These are phyloP conservation scores for Cyphotilapia sp. DNA, from an alignment of 2,113 vertebrate genomes.

Conservation along the genomic window DNA sequence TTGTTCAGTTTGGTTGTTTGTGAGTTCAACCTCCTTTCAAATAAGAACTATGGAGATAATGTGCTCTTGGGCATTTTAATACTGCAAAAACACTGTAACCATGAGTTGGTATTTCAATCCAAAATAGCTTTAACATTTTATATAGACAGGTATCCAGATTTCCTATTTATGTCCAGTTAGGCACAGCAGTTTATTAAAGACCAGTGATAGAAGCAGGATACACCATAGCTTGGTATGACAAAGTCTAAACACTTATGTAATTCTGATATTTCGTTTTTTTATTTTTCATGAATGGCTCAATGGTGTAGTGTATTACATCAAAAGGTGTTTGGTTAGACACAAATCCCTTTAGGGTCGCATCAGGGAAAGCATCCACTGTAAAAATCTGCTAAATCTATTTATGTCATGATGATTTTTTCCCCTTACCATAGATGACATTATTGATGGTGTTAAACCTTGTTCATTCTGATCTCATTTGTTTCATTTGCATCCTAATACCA, in stretches of 20 bases:
- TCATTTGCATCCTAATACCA: not conserved
- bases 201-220: not conserved
- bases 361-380: not conserved
- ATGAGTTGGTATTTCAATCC: not conserved
- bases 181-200: not conserved
- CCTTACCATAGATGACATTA: not conserved
- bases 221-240: not conserved
- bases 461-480: not conserved
- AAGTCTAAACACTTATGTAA: not conserved
- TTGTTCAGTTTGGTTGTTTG: not conserved
- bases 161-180: not conserved
- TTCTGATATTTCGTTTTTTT: not conserved
- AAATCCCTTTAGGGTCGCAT: not conserved
- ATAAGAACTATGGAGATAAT: not conserved
- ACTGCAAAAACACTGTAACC: not conserved
- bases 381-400: not conserved
- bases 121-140: not conserved
- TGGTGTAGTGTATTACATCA: not conserved
- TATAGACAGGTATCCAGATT: not conserved
- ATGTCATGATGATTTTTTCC: not conserved
- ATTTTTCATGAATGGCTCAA: not conserved
- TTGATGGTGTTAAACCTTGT: not conserved
- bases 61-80: not conserved
- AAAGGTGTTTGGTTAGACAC: not conserved
- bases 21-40: not conserved